These are phyloP conservation scores for Cantharis rufa DNA, from an alignment of 2,888 invertebrate genomes.

Conservation along the genomic window DNA sequence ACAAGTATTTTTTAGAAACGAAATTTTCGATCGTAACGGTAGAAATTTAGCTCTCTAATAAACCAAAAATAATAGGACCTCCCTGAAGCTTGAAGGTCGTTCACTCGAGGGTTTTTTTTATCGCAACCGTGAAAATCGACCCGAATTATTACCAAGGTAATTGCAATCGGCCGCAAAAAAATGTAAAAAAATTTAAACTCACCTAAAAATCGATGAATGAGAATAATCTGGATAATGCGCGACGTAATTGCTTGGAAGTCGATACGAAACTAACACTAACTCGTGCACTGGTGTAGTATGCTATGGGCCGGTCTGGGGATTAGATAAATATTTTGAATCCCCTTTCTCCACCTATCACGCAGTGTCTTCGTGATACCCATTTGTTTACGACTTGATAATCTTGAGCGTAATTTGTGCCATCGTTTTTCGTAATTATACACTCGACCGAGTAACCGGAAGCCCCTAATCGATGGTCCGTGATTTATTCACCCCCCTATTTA, in stretches of 20 bases:
- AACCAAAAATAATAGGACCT: not conserved
- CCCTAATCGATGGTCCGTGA: not conserved
- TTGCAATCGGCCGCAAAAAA: too few relatives aligned
- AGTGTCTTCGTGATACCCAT: conserved; percentile 4
- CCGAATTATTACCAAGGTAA: not conserved
- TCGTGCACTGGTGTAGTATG: not conserved
- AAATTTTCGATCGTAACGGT: not conserved
- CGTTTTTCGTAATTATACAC: not conserved
- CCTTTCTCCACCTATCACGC: conserved; percentile 1
- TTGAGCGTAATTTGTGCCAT: not conserved
- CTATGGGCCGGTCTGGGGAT: not conserved
- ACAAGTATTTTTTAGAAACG: not conserved
- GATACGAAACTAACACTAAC: not conserved
- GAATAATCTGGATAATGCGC: not conserved
- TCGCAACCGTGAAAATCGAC: not conserved
- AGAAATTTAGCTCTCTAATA: not conserved
- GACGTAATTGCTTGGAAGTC: not conserved
- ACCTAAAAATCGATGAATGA: not conserved
- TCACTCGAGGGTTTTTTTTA: not conserved
- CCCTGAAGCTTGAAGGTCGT: not conserved
- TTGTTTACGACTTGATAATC: not conserved
- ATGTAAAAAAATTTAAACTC: not conserved
- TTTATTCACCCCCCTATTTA: not conserved
- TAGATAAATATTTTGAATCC: not conserved
- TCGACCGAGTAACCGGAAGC: not conserved